Base-by-base conservation (phyloP, 2,113 vertebrate genomes). In the Anguilla japonica region DNA sequence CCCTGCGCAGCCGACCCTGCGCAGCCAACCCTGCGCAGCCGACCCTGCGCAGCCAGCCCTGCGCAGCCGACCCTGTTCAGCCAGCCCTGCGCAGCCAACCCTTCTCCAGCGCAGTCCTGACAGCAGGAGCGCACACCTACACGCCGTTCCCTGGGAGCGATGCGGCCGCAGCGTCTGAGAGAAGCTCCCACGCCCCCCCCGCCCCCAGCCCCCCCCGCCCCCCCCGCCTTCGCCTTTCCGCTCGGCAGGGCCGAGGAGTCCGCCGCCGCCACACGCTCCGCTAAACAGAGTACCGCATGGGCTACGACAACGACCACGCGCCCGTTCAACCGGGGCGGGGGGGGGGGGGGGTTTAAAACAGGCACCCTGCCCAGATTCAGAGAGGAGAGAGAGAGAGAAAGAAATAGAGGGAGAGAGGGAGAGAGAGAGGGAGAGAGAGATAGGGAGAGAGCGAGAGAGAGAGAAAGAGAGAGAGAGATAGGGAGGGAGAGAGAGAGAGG, bases 331-430 rank as follows among this genome's bases (percentile, higher is more conserved):
- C n/a, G 11, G 22, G 14, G 18, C 22, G 60, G 57, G 13, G 18
- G 57, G 13, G 14, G 57, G 60, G 22, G 60, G 2, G 18, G 18
- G 18, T n/a, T 71, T n/a, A 71, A 60, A 60, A 60, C 56, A 60
- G 56, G 56, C 56, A 60, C 3, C 56, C 14, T 15, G 56, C 56
- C 56, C 56, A 60, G 56, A 60, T 60, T 94, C 94, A 94, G 90
- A 71, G 79, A 71, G 0, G 9, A 53, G 50, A 14, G 18, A 78
- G 81, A 78, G 50, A 39, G 26, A 60, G 29, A 50, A 15, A 46
- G 1, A 46, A 7, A 8, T 46, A 46, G 43, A 46, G 43, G 43
- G 50, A 39, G 26, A 60, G 29, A 50, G 50, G 2, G 22, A 53
- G 2, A 14, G 50, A 53, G 8, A 22, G 39, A 60, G 29, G 34